These are phyloP conservation scores for Labeo rohita DNA, from an alignment of 2,113 vertebrate species.

Conservation along the genomic window DNA sequence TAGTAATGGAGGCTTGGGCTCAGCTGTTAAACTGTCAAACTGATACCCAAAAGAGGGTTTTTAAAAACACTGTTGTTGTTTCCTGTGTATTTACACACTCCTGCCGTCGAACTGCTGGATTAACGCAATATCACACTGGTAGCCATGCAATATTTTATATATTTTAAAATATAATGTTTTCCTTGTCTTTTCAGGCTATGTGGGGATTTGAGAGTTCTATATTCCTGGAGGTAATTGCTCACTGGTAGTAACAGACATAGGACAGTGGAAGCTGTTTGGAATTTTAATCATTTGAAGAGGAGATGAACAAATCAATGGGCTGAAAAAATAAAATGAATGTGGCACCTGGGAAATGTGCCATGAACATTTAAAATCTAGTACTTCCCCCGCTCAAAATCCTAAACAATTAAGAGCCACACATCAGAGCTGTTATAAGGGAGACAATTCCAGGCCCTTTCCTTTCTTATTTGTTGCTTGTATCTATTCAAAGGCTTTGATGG, in stretches of 20 bases:
- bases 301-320: neutral
- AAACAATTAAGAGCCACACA: conserved; percentile 23
- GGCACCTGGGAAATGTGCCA: neutral
- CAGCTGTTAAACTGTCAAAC: too few relatives aligned
- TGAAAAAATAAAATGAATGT: neutral
- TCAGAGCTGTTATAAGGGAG: neutral
- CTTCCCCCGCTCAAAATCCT: neutral
- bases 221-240: neutral
- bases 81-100: too few relatives aligned
- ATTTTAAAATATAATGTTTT: neutral
- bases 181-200: neutral
- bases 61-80: too few relatives aligned
- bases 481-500: conserved; percentile 35
- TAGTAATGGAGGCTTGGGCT: too few relatives aligned
- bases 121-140: too few relatives aligned
- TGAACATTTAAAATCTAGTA: conserved; percentile 18
- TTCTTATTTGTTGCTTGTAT: conserved; percentile 38
- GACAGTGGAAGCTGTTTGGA: neutral
- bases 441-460: neutral
- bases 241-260: neutral
- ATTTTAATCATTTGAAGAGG: neutral
- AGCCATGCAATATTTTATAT: too few relatives aligned
- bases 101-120: too few relatives aligned
- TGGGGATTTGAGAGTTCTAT: neutral
- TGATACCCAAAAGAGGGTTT: too few relatives aligned